These are phyloP conservation scores for Gnathonemus echidnorhynchus DNA, from an alignment of 2,113 vertebrate genomes.

Conservation along the genomic window DNA sequence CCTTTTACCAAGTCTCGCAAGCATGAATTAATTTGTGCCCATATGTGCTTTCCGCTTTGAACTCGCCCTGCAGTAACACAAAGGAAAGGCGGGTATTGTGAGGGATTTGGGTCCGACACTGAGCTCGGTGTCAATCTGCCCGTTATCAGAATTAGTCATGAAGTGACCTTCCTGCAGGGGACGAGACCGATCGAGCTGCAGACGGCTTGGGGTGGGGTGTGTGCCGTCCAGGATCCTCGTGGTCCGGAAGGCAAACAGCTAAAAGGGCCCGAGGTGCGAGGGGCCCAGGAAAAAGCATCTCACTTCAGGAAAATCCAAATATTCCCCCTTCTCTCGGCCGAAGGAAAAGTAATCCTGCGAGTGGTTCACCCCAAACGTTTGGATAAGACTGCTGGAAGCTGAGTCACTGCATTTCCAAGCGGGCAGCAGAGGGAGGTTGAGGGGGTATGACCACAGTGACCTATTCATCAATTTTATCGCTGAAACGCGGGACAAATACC, in stretches of 20 bases:
- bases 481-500: background rate
- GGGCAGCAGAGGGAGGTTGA: background rate
- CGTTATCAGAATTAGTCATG: constrained; percentile 11
- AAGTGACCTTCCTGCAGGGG: constrained; percentile 2
- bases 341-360: background rate
- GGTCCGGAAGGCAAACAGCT: background rate
- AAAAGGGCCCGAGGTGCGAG: background rate
- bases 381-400: constrained; percentile 1
- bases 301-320: constrained; percentile 36
- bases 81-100: constrained; percentile 9
- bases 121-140: background rate
- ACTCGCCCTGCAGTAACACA: constrained; percentile 11
- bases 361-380: background rate
- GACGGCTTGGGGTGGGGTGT: background rate
- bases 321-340: background rate
- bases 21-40: constrained; percentile 32
- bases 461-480: background rate
- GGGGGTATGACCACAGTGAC: constrained; percentile 15
- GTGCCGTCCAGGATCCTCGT: background rate
- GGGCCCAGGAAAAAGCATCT: constrained; percentile 25
- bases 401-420: constrained; percentile 24
- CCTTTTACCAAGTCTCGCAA: constrained; percentile 20
- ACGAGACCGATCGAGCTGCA: background rate
- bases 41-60: constrained; percentile 33
- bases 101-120: background rate